Evolutionary conservation across 2,797 vertebrate species (phyloP).

Genomic region (Momotus momota): DNA sequence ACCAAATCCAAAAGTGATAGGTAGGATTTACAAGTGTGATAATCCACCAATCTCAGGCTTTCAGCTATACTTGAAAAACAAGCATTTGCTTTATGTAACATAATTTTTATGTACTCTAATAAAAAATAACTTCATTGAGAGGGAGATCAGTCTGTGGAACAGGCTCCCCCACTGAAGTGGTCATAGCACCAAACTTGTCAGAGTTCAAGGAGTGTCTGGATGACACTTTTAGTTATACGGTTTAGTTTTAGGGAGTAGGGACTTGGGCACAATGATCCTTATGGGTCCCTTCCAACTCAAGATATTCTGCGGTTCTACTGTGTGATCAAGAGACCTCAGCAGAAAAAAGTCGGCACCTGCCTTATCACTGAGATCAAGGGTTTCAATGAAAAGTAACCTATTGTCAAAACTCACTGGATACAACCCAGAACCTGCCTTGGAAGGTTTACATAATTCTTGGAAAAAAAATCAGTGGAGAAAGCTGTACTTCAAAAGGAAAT

Average conservation of each 20-base stretch:
- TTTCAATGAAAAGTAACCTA: not conserved
- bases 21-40: not conserved
- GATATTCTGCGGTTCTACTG: not conserved
- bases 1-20: not conserved
- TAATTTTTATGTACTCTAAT: not conserved
- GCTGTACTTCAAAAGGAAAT: not conserved
- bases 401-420: not conserved
- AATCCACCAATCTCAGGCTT: not conserved
- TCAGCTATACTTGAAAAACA: not conserved
- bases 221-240: not conserved
- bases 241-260: not conserved
- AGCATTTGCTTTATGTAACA: not conserved
- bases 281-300: not conserved
- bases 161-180: not conserved
- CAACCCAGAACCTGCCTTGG: not conserved
- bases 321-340: too few species aligned
- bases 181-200: not conserved
- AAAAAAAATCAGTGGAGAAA: not conserved
- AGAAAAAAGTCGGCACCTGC: not conserved
- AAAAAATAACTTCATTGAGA: not conserved
- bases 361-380: not conserved
- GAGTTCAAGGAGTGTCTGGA: not conserved
- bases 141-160: fast-evolving
- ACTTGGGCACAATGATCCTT: not conserved
- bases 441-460: not conserved